phyloP scores from a whole-genome alignment of 2,113 vertebrate species.

The Cisticola juncidis region DNA sequence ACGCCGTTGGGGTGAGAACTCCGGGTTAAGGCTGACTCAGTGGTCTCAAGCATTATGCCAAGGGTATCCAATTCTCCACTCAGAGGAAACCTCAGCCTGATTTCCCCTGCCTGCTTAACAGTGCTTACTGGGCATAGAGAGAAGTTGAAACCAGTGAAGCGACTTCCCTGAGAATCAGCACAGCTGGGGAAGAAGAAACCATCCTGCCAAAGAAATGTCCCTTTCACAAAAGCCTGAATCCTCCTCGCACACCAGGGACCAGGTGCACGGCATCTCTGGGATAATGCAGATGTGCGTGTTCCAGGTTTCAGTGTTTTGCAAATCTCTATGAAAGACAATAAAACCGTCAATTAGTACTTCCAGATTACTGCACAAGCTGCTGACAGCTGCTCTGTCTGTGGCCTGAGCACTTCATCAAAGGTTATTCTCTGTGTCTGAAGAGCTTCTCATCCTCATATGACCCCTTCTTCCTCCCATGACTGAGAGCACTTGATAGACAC shows the following conservation, averaged over 20 bases:
- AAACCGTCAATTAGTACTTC: neutral
- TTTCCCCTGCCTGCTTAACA: neutral
- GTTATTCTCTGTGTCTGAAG: neutral
- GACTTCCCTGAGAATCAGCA: neutral
- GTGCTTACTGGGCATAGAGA: neutral
- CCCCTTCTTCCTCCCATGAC: neutral
- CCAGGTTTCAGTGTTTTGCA: neutral
- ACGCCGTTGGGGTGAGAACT: fast-evolving
- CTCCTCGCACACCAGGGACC: neutral
- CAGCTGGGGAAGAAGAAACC: neutral
- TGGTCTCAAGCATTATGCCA: neutral
- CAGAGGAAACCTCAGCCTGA: neutral
- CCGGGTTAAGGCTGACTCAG: neutral
- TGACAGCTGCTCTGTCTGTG: neutral
- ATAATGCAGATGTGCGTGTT: neutral
- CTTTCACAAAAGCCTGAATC: neutral
- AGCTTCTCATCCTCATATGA: constrained; percentile 20
- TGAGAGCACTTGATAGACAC: neutral
- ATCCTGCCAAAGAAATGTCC: neutral
- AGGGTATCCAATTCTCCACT: neutral
- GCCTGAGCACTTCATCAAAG: neutral
- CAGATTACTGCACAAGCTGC: neutral
- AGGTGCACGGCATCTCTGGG: neutral
- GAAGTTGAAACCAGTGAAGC: neutral
- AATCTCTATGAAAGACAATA: neutral